phyloP scores from a whole-genome alignment of 2,797 vertebrate species.

The Cichlasoma orientale region DNA sequence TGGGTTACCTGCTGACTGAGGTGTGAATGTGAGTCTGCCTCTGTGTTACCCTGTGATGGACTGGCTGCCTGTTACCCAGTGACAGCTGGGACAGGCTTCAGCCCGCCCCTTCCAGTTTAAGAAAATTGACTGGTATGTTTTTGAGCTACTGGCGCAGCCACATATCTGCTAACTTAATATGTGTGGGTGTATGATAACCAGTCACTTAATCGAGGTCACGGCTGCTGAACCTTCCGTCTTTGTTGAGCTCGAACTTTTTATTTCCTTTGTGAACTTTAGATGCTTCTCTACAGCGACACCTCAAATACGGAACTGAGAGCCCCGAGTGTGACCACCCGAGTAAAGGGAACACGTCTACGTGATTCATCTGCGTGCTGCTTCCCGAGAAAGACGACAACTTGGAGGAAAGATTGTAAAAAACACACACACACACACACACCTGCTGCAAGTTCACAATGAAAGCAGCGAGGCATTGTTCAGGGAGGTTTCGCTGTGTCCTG shows the following conservation, averaged over 20 bases:
- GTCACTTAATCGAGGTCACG: not conserved
- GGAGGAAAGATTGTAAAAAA: not conserved
- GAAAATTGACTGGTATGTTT: no score
- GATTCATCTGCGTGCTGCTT: not conserved
- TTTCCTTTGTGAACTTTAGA: slow-evolving; percentile 1
- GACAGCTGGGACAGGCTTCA: not conserved
- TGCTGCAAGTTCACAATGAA: not conserved
- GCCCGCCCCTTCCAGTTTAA: no score
- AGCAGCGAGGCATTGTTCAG: not conserved
- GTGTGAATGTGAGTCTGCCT: not conserved
- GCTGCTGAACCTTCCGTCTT: not conserved
- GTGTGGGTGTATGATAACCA: not conserved
- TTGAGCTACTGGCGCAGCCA: not conserved
- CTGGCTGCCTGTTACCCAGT: no score
- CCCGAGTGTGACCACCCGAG: accelerated
- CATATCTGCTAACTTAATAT: accelerated
- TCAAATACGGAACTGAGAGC: not conserved
- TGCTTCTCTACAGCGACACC: not conserved
- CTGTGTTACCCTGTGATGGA: not conserved
- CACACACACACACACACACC: not conserved
- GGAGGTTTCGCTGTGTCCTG: not conserved
- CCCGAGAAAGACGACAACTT: accelerated
- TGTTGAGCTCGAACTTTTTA: not conserved
- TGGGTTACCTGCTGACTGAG: not conserved
- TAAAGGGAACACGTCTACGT: not conserved